Percentiles rank a stretch among this genome's conserved stretches.
These are phyloP conservation scores for Yponomeuta malinellus DNA, from an alignment of 2,888 invertebrate genomes.

Conservation along the genomic window DNA sequence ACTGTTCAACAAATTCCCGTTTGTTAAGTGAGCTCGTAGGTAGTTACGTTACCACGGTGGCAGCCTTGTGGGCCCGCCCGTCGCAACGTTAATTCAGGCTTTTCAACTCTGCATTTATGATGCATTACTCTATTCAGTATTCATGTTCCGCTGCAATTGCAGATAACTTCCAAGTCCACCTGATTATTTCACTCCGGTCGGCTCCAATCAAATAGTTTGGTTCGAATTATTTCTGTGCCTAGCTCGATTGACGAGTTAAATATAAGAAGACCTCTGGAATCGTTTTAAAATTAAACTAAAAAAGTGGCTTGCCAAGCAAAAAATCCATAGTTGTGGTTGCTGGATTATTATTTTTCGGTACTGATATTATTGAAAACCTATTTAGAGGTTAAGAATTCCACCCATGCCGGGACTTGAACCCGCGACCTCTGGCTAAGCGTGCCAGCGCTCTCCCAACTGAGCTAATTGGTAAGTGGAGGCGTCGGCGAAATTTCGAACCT, in stretches of 20 bases:
- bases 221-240: not conserved
- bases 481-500: too few species aligned
- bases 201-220: not conserved
- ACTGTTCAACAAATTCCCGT: not conserved
- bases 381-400: too few species aligned
- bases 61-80: constrained; percentile 1
- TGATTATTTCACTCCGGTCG: not conserved
- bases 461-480: too few species aligned
- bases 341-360: too few species aligned
- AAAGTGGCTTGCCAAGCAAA: too few species aligned
- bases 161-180: not conserved
- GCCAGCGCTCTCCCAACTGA: too few species aligned
- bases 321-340: too few species aligned
- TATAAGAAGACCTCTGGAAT: too few species aligned
- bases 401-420: too few species aligned
- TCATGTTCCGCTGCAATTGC: not conserved
- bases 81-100: not conserved
- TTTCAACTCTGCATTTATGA: constrained; percentile 1
- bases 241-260: not conserved
- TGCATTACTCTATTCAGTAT: constrained; percentile 9
- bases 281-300: too few species aligned
- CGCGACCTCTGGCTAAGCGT: too few species aligned
- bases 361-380: too few species aligned
- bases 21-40: not conserved
- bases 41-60: not conserved